Evolutionary conservation across 2,888 invertebrate species (phyloP), one percentile per base, ranked within the genome.

Genomic region (Sinodicranocentrus sp.): DNA sequence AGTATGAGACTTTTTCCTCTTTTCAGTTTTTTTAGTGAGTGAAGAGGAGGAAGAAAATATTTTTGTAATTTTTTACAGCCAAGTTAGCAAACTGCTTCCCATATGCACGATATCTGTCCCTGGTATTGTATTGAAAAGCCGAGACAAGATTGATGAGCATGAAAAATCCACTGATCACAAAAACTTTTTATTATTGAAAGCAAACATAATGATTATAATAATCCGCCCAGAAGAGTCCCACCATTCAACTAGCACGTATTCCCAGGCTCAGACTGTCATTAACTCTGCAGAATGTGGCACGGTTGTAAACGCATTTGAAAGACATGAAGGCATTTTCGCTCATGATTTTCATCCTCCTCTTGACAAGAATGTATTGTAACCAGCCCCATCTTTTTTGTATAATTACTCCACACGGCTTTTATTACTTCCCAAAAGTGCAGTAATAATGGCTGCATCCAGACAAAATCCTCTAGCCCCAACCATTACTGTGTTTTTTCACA

Each of bases 211-310:
- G 52, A 52, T 52, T 52, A 68, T 68, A 68, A 68, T 33, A 68
- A 68, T 68, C 68, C 68, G 52, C 44, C 8, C 39, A 23, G 26
- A 19, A 67, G 59, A 68, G 65, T 39, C 65, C 8, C 44, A 21
- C 19, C 39, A 65, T 21, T 48, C 44, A 71, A 52, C 54, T 19
- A 57, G 71, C 57, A 71, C 71, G 57, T 57, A n/a, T n/a, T n/a
- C n/a, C n/a, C n/a, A n/a, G n/a, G n/a, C 57, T 71, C 21, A 48
- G 39, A 71, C 48, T 48, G 71, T 71, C 71, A 71, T 71, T 71
- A 71, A 71, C 52, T 52, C 8, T 17, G 19, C 52, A 57, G 33
- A 33, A 10, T 3, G 10, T 3, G 33, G 10, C 3, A 33, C 33
- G 5, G 33, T 33, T 33, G 33, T 33, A 6, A 33, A 33, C 33